Base-by-base conservation (phyloP, 2,113 vertebrate genomes). In the Leptosomus discolor region DNA sequence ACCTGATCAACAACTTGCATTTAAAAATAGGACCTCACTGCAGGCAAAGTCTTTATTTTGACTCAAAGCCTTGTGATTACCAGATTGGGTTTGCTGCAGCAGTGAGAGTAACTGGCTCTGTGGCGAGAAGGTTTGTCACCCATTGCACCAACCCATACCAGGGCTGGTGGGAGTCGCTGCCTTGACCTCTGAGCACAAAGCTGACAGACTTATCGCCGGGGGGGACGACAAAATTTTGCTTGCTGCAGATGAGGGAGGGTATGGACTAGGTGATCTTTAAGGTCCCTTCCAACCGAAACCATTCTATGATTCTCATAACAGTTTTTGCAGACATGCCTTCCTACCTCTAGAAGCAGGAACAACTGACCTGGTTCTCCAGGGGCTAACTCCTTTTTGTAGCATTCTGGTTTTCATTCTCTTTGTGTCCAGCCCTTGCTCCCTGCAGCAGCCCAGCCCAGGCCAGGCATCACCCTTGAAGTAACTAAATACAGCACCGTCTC, bases 1-100 rank as follows among this genome's bases (percentile, higher is more conserved):
- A 92, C 13, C 51, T 81, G 71, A 91, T 89, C 92, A 92, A 89
- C 94, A 89, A 67, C 89, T 39, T 85, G 85, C 60, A 82, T 89
- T 89, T 92, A 32, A 76, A 95, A 95, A 34, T 22, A 95, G 41
- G 39, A 37, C 51, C 30, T 91, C 46, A 14, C 63, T 60, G 46
- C 46, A 77, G 82, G 64, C 56, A 30, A 76, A 63, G 36, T 65
- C 36, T 76, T 61, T 30, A 24, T 46, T 77, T 93, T 74, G 46
- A 51, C 46, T 63, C 71, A 39, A 75, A 63, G 32, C n/a, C 69
- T 46, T 45, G 41, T 43, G 58, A 43, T 70, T 21, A 50, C 57
- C 54, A 34, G n/a, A 0, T 0, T 5, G 17, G 51, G 30, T 88
- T 88, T 80, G 51, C 92, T 45, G 56, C 43, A 71, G 64, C 36